Evolutionary conservation across 2,113 vertebrate species (phyloP).

Genomic region (Pangasianodon hypophthalmus): DNA sequence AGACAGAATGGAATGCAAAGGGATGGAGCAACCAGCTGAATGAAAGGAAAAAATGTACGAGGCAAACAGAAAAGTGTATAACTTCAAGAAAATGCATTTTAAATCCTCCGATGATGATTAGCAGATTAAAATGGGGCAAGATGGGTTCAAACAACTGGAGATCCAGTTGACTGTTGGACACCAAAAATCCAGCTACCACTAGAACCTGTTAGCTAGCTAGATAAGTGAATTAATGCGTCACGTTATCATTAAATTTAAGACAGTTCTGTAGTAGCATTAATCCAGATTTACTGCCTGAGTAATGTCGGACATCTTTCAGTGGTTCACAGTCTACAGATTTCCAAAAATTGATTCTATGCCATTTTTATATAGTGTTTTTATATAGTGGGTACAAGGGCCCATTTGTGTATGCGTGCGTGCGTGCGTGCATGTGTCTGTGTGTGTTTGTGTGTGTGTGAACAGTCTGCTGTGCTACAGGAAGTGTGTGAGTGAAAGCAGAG

Average conservation of each 20-base stretch:
- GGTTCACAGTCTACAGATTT: not conserved
- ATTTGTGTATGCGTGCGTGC: slow-evolving; percentile 20
- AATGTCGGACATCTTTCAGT: not conserved
- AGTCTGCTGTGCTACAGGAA: slow-evolving; percentile 75
- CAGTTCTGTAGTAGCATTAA: not conserved
- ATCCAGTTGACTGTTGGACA: not conserved
- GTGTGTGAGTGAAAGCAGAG: slow-evolving; percentile 79
- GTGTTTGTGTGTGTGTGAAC: slow-evolving; percentile 47
- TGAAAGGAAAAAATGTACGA: not conserved
- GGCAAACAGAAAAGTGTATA: not conserved
- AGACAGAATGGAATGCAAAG: not conserved
- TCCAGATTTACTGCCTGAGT: not conserved
- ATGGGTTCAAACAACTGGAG: not conserved
- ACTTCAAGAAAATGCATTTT: not conserved
- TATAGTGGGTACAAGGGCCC: slow-evolving; percentile 10
- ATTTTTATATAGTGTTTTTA: not conserved
- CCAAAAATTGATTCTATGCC: not conserved
- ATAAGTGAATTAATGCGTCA: not conserved
- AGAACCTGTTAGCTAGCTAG: not conserved
- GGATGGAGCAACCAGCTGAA: not conserved
- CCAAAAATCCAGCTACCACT: not conserved
- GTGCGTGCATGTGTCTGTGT: not conserved
- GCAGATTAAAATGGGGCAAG: not conserved
- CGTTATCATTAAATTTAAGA: not conserved
- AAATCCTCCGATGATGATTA: not conserved